Base-by-base conservation (phyloP, 2,797 vertebrate species). In the Chaunax sp. region DNA sequence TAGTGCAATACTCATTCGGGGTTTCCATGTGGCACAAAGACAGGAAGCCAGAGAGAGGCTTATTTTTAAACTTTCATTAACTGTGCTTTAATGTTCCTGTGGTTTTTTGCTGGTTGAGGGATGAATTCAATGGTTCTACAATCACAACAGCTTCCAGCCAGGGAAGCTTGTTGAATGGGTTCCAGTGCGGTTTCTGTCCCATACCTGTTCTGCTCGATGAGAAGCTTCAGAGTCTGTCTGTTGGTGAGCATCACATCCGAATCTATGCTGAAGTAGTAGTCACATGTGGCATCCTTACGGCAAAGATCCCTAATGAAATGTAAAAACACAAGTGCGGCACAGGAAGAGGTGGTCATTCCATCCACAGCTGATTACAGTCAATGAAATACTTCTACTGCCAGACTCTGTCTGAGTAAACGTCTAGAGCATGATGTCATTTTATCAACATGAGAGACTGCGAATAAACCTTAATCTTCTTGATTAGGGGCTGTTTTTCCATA, bases 141-240 rank as follows among this genome's bases (percentile, higher is more conserved):
- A 80, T 78, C 62, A 72, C 72, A 66, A 72, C 62, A 50, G 53
- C 68, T 46, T 63, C 45, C 75, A 12, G 50, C 38, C 72, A 12
- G 44, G 41, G 19, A 78, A 72, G 28, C 41, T 82, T 69, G 26
- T 20, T 64, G 62, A 69, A 59, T 4, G 12, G 49, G 25, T 46
- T 71, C 50, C 25, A 49, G 3, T 3, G 9, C 33, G 57, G 49
- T 28, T 47, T 65, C 40, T 63, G 2, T 53, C 70, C 47, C 28
- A 46, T 92, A 99, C 98, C 98, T 98, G 96, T 99, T 99, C 91
- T 99, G 97, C 87, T 99, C 96, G 19, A 99, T 95, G 81, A 99
- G 91, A 73, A 97, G 90, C 90, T 95, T 97, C 89, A 99, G 90
- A 10, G 96, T 97, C 87, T 94, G 95, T 0, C 90, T 90, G 85